phyloP scores from a whole-genome alignment of 2,113 vertebrate species.

The Sinosuthora webbiana region DNA sequence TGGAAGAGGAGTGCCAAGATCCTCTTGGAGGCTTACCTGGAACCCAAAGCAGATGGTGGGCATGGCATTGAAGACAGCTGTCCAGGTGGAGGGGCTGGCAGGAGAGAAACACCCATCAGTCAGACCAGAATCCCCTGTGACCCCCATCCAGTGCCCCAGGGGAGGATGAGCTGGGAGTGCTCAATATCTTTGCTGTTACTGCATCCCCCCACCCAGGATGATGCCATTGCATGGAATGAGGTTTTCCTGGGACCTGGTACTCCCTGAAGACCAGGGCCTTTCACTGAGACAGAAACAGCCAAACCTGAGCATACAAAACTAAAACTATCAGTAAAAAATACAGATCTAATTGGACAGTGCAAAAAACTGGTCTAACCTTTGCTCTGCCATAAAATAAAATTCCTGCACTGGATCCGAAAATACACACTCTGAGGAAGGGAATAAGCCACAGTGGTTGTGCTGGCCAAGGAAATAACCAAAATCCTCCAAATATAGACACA shows the following conservation, averaged over 20 bases:
- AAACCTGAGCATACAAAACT: neutral
- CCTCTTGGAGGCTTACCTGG: conserved; percentile 74
- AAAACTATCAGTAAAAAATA: neutral
- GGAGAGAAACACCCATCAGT: conserved; percentile 1
- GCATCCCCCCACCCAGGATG: neutral
- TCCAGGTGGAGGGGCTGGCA: conserved; percentile 87
- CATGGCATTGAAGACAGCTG: conserved; percentile 89
- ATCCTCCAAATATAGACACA: neutral
- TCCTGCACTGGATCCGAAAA: neutral
- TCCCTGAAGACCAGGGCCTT: neutral
- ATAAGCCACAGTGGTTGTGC: neutral
- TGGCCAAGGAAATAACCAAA: neutral
- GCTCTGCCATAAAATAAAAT: neutral
- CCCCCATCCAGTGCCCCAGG: rapidly evolving
- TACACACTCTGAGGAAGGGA: rapidly evolving
- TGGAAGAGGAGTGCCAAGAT: neutral
- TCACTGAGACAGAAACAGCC: neutral
- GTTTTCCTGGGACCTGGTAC: neutral
- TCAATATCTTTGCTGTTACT: neutral
- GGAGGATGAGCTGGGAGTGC: neutral
- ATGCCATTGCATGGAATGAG: rapidly evolving
- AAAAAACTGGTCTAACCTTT: neutral
- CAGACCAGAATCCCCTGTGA: neutral
- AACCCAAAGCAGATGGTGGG: conserved; percentile 96
- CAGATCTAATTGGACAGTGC: neutral